Conservation (phyloP, 2,888 invertebrate genomes). For the Caenorhabditis parvicauda region DNA sequence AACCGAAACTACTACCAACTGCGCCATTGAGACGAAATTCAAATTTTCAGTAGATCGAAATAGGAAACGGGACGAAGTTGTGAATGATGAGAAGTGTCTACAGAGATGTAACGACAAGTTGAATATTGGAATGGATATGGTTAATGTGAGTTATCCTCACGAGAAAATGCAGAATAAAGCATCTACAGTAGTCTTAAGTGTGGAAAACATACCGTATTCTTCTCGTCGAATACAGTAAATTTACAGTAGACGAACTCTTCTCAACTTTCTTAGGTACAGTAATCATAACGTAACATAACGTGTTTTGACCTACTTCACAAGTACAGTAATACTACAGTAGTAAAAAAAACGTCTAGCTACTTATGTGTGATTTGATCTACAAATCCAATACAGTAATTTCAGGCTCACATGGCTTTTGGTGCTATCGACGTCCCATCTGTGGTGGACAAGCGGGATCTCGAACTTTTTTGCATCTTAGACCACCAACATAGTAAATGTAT, state of each 20-base stretch:
- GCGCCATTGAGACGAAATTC: not conserved
- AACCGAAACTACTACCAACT: constrained; percentile 1
- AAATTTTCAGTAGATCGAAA: constrained; percentile 29
- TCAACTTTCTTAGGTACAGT: not conserved
- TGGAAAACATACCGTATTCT: not conserved
- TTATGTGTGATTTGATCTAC: no score
- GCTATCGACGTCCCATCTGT: constrained; percentile 61
- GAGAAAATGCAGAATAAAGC: constrained; percentile 2
- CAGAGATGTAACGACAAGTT: constrained; percentile 55
- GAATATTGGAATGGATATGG: constrained; percentile 60
- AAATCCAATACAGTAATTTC: constrained; percentile 2
- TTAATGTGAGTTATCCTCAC: constrained; percentile 45
- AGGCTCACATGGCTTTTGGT: constrained; percentile 61
- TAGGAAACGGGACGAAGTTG: constrained; percentile 40
- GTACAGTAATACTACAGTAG: not conserved
- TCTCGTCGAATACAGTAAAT: not conserved
- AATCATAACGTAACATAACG: not conserved
- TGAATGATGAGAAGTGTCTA: constrained; percentile 56
- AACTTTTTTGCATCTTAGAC: constrained; percentile 58
- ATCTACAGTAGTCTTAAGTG: not conserved
- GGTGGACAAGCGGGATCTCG: constrained; percentile 50
- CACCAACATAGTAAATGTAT: constrained; percentile 49
- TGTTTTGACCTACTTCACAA: not conserved
- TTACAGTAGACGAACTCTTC: no score
- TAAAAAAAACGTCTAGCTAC: not conserved